Conservation (phyloP, 2,113 vertebrate species). For the Zootoca vivipara region DNA sequence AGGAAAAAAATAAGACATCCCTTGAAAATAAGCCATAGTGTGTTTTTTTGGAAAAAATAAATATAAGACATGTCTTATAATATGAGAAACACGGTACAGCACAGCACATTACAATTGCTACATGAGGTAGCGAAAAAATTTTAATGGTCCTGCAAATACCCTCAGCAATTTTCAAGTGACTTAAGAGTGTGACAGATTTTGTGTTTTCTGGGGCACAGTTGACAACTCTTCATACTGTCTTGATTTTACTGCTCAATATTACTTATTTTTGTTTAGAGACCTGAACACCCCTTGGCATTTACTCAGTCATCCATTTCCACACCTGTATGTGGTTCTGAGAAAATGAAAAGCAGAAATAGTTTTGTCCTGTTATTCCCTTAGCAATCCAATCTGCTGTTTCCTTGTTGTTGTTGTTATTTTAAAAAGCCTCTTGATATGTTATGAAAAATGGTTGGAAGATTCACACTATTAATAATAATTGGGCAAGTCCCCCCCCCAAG, state of each 20-base stretch:
- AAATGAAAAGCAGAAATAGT: slow-evolving; percentile 46
- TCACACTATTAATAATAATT: slow-evolving; percentile 2
- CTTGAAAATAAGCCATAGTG: no score
- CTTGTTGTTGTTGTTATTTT: not conserved
- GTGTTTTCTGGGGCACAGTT: not conserved
- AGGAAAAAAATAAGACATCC: no score
- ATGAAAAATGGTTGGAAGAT: slow-evolving; percentile 4
- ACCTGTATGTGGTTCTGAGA: not conserved
- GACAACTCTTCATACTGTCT: not conserved
- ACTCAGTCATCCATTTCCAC: slow-evolving; percentile 25
- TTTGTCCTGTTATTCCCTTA: slow-evolving; percentile 20
- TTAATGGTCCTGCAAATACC: no score
- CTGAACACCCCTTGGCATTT: slow-evolving; percentile 18
- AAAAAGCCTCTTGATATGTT: slow-evolving; percentile 37
- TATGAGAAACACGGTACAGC: no score
- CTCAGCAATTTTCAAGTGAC: no score
- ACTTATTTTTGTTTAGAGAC: not conserved
- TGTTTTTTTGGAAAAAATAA: no score
- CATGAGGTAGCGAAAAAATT: no score
- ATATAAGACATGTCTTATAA: no score
- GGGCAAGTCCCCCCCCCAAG: not conserved
- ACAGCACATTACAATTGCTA: no score
- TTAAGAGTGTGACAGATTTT: not conserved
- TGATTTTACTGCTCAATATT: not conserved
- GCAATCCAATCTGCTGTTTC: slow-evolving; percentile 36